These are phyloP conservation scores for Mamestra brassicae DNA, from an alignment of 2,888 invertebrate species.

Conservation along the genomic window DNA sequence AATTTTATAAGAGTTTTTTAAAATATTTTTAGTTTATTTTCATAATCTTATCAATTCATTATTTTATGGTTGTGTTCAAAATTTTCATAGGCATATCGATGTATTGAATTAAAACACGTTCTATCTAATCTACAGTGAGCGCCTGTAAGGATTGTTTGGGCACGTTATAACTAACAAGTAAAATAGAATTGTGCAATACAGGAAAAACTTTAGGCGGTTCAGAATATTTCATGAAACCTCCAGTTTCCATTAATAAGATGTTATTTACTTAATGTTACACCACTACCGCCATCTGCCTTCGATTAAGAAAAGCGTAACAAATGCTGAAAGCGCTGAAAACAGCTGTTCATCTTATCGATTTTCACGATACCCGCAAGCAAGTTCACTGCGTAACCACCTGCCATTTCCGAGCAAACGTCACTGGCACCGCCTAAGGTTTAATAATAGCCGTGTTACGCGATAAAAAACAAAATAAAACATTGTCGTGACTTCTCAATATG, in stretches of 20 bases:
- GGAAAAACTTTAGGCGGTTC: slow-evolving; percentile 11
- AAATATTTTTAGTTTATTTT: neutral
- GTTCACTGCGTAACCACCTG: slow-evolving; percentile 80
- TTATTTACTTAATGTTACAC: slow-evolving; percentile 4
- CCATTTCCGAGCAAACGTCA: slow-evolving; percentile 68
- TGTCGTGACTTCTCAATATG: slow-evolving; percentile 17
- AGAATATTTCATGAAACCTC: neutral
- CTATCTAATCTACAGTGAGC: neutral
- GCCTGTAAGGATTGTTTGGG: slow-evolving; percentile 40
- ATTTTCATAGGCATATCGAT: neutral
- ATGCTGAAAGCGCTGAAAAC: slow-evolving; percentile 65
- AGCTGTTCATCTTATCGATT: slow-evolving; percentile 87
- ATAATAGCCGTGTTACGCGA: slow-evolving; percentile 56
- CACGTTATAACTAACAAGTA: slow-evolving; percentile 11
- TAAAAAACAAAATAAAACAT: slow-evolving; percentile 53
- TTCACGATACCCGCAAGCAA: slow-evolving; percentile 77
- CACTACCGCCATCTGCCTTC: slow-evolving; percentile 73
- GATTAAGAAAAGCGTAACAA: slow-evolving; percentile 19
- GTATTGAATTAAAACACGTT: neutral
- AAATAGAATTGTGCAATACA: neutral
- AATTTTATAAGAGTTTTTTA: neutral
- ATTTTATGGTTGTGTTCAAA: neutral
- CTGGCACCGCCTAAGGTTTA: slow-evolving; percentile 59
- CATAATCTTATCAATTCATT: neutral
- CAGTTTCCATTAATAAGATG: neutral